These are phyloP conservation scores for Noctilio leporinus DNA, from an alignment of 2,113 vertebrate genomes.

Conservation along the genomic window DNA sequence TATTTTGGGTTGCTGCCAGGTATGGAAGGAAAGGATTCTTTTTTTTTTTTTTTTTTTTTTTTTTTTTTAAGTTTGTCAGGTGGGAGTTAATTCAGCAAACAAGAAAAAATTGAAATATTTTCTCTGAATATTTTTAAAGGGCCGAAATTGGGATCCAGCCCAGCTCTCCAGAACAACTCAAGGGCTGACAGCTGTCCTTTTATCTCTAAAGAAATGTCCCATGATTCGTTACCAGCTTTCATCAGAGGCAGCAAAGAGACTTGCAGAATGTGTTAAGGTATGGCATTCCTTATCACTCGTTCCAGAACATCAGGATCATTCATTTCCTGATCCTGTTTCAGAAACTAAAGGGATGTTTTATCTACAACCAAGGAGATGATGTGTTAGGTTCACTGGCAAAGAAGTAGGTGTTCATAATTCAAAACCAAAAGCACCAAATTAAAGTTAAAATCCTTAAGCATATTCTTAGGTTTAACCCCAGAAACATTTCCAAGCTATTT, in stretches of 20 bases:
- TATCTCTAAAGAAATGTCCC: slow-evolving; percentile 97
- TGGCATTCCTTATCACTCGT: background rate
- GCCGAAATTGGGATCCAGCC: slow-evolving; percentile 88
- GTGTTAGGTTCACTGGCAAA: slow-evolving; percentile 27
- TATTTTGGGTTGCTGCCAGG: slow-evolving; percentile 91
- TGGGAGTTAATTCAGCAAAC: background rate
- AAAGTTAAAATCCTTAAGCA: background rate
- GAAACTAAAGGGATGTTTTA: slow-evolving; percentile 14
- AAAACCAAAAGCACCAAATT: background rate
- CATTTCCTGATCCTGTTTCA: background rate
- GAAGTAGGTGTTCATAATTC: background rate
- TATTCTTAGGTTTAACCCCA: slow-evolving; percentile 15
- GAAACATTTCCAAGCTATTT: slow-evolving; percentile 4
- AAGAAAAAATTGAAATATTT: background rate
- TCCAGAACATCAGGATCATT: background rate
- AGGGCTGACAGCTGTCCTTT: slow-evolving; percentile 92
- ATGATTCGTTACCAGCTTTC: slow-evolving; percentile 98
- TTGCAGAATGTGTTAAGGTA: slow-evolving; percentile 94
- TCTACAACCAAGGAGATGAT: background rate
- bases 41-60: background rate
- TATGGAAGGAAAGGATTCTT: slow-evolving; percentile 59
- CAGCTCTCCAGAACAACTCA: slow-evolving; percentile 89
- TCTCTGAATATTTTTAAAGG: slow-evolving; percentile 74
- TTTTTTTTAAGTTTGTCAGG: background rate
- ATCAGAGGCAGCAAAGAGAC: slow-evolving; percentile 89